Conservation (phyloP, 2,797 vertebrate genomes). For the Myiothlypis chrysogaster region DNA sequence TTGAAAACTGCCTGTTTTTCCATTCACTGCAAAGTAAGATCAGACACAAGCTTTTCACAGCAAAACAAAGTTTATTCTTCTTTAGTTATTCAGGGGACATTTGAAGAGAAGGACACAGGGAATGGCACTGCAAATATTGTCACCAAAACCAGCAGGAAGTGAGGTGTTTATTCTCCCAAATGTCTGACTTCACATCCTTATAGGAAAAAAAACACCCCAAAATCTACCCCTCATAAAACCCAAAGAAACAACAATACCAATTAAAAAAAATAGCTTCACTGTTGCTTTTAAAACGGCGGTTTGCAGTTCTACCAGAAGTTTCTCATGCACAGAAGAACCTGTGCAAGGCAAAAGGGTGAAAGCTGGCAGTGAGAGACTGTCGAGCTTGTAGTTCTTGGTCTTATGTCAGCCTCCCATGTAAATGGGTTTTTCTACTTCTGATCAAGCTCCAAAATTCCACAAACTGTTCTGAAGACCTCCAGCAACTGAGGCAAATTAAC, state of each 20-base stretch:
- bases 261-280: neutral
- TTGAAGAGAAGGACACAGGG: neutral
- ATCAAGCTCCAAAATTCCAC: neutral
- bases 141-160: neutral
- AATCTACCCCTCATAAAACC: neutral
- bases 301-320: neutral
- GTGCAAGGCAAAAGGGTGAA: neutral
- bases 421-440: neutral
- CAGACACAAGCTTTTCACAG: neutral
- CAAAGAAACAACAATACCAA: neutral
- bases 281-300: neutral
- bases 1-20: neutral
- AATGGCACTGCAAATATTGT: neutral
- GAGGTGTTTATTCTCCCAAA: neutral
- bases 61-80: neutral
- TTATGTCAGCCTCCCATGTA: neutral
- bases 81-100: neutral
- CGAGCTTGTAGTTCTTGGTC: neutral
- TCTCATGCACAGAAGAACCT: neutral
- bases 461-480: neutral
- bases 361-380: neutral
- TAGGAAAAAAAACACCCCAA: accelerated
- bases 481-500: neutral
- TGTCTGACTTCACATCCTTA: neutral
- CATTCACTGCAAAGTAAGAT: neutral